phyloP scores from a whole-genome alignment of 2,113 vertebrate species.

The Opisthocomus hoazin region DNA sequence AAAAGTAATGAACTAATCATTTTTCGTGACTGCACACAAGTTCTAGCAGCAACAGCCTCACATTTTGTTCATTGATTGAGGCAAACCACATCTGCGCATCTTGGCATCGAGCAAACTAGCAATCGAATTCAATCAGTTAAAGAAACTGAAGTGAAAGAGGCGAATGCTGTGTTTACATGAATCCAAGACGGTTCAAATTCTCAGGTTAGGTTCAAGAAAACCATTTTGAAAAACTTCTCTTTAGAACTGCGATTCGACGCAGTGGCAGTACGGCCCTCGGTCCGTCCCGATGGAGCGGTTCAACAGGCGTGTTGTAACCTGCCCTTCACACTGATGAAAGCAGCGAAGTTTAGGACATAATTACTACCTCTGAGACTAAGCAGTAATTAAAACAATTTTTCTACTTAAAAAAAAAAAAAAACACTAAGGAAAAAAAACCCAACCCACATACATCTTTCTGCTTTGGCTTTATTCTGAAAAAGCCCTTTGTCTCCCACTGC shows the following conservation, averaged over 20 bases:
- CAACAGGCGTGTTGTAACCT: not conserved
- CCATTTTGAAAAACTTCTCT: not conserved
- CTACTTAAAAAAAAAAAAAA: not conserved
- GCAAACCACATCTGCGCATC: not conserved
- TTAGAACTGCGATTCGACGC: not conserved
- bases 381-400: constrained; percentile 3
- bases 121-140: not conserved
- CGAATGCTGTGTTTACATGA: not conserved
- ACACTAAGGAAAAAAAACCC: not conserved
- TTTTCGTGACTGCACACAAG: not conserved
- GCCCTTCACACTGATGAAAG: not conserved
- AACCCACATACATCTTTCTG: not conserved
- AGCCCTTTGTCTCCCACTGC: not conserved
- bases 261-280: not conserved
- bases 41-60: not conserved
- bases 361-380: not conserved
- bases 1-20: not conserved
- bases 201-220: not conserved
- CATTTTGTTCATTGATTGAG: not conserved
- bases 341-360: not conserved
- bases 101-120: not conserved
- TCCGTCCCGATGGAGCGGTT: not conserved
- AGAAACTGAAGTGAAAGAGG: not conserved
- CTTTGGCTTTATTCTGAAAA: not conserved
- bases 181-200: not conserved